Evolutionary conservation across 2,888 invertebrate genomes (phyloP).

Genomic region (Yponomeuta malinellus): DNA sequence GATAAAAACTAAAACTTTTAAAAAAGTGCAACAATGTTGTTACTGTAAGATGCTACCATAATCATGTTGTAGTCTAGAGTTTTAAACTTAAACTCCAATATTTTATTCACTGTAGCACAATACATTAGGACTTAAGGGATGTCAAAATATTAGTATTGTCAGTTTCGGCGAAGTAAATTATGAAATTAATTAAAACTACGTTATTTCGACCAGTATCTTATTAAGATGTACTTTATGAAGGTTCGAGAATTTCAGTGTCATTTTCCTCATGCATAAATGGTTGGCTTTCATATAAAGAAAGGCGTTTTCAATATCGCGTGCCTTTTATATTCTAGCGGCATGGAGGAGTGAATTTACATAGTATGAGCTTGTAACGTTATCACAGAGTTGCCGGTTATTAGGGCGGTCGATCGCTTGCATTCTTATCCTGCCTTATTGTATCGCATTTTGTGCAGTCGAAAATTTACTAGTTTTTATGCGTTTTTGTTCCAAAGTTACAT

Average conservation of each 20-base stretch:
- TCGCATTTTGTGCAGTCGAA: neutral
- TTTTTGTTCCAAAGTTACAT: too few species aligned
- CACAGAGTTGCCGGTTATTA: conserved; percentile 37
- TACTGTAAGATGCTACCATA: too few species aligned
- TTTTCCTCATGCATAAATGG: neutral
- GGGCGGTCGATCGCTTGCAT: conserved; percentile 6
- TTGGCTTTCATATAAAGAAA: conserved; percentile 10
- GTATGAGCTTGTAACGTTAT: conserved; percentile 39
- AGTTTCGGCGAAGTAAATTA: too few species aligned
- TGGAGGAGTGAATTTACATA: conserved; percentile 31
- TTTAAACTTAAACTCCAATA: too few species aligned
- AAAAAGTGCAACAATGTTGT: too few species aligned
- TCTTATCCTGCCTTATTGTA: neutral
- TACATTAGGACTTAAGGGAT: too few species aligned
- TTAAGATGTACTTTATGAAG: neutral
- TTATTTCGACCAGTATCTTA: neutral
- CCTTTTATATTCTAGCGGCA: conserved; percentile 4
- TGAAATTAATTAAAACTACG: too few species aligned
- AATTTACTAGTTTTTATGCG: too few species aligned
- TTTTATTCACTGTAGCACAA: too few species aligned
- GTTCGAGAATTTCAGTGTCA: neutral
- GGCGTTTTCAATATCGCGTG: conserved; percentile 11
- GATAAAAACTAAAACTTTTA: too few species aligned
- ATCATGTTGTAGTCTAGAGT: too few species aligned
- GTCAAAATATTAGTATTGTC: too few species aligned